Evolutionary conservation across 2,113 vertebrate species (phyloP).

Genomic region (Pseudopodoces humilis): DNA sequence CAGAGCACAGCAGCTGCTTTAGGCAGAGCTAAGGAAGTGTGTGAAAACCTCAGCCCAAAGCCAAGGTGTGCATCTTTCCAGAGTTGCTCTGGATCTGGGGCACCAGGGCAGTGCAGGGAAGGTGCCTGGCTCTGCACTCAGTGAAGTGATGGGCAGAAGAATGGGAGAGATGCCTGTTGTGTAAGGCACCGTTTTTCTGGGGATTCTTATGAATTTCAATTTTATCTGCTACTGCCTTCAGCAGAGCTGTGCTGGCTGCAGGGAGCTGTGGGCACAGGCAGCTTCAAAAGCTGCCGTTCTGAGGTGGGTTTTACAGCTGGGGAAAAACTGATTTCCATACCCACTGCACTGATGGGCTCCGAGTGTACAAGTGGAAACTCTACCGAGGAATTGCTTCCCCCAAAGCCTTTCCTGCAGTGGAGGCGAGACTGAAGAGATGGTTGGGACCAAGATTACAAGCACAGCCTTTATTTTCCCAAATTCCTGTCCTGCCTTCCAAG

Average conservation of each 20-base stretch:
- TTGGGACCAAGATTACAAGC: not conserved
- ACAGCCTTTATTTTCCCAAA: not conserved
- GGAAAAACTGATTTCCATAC: not conserved
- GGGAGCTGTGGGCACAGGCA: accelerated
- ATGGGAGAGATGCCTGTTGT: not conserved
- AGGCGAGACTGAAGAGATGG: not conserved
- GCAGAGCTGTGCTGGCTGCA: not conserved
- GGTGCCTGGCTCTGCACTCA: accelerated
- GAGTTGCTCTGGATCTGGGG: not conserved
- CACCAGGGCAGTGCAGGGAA: not conserved
- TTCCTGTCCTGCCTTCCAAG: not conserved
- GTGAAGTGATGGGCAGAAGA: not conserved
- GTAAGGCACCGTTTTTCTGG: accelerated
- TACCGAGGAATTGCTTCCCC: not conserved
- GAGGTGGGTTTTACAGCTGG: not conserved
- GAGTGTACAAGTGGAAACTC: accelerated
- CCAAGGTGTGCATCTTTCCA: accelerated
- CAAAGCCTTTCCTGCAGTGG: not conserved
- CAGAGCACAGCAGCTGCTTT: not conserved
- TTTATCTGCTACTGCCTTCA: not conserved
- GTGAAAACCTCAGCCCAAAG: accelerated
- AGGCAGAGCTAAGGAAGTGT: not conserved
- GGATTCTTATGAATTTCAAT: not conserved
- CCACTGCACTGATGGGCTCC: accelerated
- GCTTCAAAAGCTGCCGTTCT: not conserved